Evolutionary conservation across 1,140 invertebrate species (phyloP), one percentile per base, ranked within the genome.

Genomic region (Apocrypta bakeri): DNA sequence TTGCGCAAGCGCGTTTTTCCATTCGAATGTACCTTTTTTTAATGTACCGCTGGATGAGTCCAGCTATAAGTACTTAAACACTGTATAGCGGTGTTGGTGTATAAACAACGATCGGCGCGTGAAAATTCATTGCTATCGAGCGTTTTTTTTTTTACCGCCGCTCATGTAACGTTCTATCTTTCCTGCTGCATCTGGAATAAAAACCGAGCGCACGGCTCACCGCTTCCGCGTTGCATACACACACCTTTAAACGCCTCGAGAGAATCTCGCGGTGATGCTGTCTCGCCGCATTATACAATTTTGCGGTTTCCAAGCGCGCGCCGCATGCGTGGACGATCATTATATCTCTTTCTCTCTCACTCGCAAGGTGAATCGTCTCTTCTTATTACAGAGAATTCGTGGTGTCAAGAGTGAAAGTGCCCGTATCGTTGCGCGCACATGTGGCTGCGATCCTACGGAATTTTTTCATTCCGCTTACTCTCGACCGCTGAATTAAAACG

Each of bases 281-380:
- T 72, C 69, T 75, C 17, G 61, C 9, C 48, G 48, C 71, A 27
- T 6, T 61, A 72, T 72, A 69, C 61, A 75, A 31, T 75, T 68
- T 75, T 69, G 80, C 37, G 72, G 80, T 81, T 81, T 48, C 27
- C 31, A 33, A 68, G 56, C 14, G 69, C 79, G 69, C 79, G 25
- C 21, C n/a, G 9, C 79, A 66, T 74, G 71, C 79, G 71, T 74
- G 71, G 31, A 66, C 56, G 33, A 81, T 74, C 64, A 42, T 56
- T 56, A 56, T 56, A 21, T 56, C 48, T 56, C 17, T 21, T 6
- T 56, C 21, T 56, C 21, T 56, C 17, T 17, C 42, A 24, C 37
- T 29, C 31, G 48, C 48, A 73, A 27, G 69, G 12, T 72, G 29
- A 71, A 56, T 79, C 24, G 24, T 68, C 48, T 11, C 64, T 21